phyloP scores from a whole-genome alignment of 1,140 invertebrate genomes.

The Nomia melanderi region DNA sequence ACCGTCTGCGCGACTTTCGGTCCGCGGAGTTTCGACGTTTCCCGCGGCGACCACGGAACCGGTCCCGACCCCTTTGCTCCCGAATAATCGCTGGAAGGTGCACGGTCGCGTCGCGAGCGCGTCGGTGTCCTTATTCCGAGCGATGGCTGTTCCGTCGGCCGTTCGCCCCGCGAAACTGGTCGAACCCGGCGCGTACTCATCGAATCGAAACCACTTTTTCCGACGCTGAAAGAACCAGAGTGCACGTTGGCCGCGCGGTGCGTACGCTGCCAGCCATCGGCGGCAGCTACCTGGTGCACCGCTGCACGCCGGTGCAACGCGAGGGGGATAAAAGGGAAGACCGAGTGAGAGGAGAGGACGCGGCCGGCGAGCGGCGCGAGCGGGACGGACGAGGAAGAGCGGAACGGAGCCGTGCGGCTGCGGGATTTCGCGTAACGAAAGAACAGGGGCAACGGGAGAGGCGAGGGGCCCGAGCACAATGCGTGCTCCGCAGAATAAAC shows the following conservation, averaged over 20 bases:
- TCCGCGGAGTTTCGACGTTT: too few species aligned
- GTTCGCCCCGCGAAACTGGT: conserved; percentile 49
- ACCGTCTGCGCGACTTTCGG: too few species aligned
- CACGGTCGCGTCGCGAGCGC: neutral
- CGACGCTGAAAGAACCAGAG: conserved; percentile 39
- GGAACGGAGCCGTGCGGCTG: conserved; percentile 30
- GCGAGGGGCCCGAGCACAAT: conserved; percentile 72
- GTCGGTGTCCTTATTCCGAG: neutral
- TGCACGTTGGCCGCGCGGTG: conserved; percentile 24
- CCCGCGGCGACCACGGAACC: neutral
- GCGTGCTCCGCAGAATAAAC: conserved; percentile 71
- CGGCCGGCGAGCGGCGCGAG: neutral
- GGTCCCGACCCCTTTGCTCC: neutral
- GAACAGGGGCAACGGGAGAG: conserved; percentile 65
- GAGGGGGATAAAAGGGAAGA: conserved; percentile 35
- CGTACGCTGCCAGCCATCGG: neutral
- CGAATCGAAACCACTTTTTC: conserved; percentile 53
- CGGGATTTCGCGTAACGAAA: conserved; percentile 71
- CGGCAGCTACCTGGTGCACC: conserved; percentile 30
- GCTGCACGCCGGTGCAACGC: conserved; percentile 4
- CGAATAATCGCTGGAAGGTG: neutral
- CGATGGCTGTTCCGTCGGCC: conserved; percentile 6
- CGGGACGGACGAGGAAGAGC: conserved; percentile 3
- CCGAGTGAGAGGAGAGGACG: conserved; percentile 21
- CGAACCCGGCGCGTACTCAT: conserved; percentile 28